Evolutionary conservation across 2,888 invertebrate species (phyloP).

Genomic region (Pristionchus fissidentatus): DNA sequence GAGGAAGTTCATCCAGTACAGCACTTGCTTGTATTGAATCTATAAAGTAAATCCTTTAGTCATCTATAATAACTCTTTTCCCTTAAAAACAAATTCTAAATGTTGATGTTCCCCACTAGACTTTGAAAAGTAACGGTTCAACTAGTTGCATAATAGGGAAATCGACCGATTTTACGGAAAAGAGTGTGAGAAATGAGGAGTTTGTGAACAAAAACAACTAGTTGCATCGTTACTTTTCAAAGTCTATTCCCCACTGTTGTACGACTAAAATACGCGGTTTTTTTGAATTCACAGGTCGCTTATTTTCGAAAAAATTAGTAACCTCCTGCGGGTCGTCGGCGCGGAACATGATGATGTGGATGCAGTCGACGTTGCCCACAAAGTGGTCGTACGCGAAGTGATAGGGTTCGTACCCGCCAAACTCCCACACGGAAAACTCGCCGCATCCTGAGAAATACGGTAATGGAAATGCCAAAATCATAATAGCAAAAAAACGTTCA

Average conservation of each 20-base stretch:
- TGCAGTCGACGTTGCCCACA: slow-evolving; percentile 81
- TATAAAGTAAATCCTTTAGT: background rate
- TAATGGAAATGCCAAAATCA: no score
- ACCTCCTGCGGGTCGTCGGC: slow-evolving; percentile 82
- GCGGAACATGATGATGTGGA: slow-evolving; percentile 83
- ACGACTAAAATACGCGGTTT: background rate
- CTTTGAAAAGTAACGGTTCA: no score
- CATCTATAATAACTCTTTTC: background rate
- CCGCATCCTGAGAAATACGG: slow-evolving; percentile 76
- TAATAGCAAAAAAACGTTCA: no score
- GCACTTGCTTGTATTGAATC: slow-evolving; percentile 77
- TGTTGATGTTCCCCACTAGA: no score
- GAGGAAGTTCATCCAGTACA: slow-evolving; percentile 86
- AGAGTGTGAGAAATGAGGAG: no score
- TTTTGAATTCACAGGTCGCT: no score
- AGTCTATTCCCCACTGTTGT: background rate
- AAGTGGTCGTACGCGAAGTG: slow-evolving; percentile 83
- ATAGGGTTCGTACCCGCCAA: slow-evolving; percentile 85
- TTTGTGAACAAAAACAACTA: no score
- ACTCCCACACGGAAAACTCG: slow-evolving; percentile 84
- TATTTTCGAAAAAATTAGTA: slow-evolving; percentile 21
- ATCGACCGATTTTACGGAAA: no score
- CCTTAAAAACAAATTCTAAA: background rate
- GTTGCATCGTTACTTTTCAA: no score
- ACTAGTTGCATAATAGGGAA: no score